Percentiles rank a stretch among this genome's conserved stretches.
These are phyloP conservation scores for Streblospio benedicti DNA, from an alignment of 1,140 invertebrate species.

Conservation along the genomic window DNA sequence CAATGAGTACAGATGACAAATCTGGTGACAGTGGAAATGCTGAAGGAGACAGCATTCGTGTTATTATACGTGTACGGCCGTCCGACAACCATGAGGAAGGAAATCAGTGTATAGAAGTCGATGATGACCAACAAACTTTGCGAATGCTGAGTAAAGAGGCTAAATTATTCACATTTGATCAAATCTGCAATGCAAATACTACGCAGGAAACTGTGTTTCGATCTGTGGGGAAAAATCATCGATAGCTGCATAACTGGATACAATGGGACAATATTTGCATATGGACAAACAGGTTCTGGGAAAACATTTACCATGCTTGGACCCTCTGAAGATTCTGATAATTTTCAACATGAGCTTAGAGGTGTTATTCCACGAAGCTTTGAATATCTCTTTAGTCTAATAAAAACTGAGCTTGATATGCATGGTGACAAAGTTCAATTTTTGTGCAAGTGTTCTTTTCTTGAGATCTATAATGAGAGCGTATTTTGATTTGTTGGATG, in stretches of 20 bases:
- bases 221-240: constrained; percentile 39
- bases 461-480: constrained; percentile 51
- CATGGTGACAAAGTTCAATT: constrained; percentile 37
- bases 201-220: constrained; percentile 31
- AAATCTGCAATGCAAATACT: constrained; percentile 32
- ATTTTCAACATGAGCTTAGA: constrained; percentile 53
- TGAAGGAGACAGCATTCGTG: constrained; percentile 38
- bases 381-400: constrained; percentile 90
- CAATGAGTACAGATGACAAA: no score
- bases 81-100: constrained; percentile 22
- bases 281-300: constrained; percentile 43
- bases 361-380: constrained; percentile 92
- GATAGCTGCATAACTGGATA: constrained; percentile 44
- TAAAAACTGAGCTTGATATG: constrained; percentile 17
- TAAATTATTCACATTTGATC: constrained; percentile 38
- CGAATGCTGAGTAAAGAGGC: constrained; percentile 33
- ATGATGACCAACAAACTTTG: constrained; percentile 24
- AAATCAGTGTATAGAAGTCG: constrained; percentile 26
- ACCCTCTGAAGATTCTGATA: constrained; percentile 32
- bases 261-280: constrained; percentile 49
- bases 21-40: no score
- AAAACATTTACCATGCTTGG: constrained; percentile 45
- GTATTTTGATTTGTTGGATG: constrained; percentile 47
- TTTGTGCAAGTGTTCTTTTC: constrained; percentile 44
- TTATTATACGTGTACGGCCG: constrained; percentile 40